Base-by-base conservation (phyloP, 1,140 invertebrate genomes). In the Drosophila pruinosa region DNA sequence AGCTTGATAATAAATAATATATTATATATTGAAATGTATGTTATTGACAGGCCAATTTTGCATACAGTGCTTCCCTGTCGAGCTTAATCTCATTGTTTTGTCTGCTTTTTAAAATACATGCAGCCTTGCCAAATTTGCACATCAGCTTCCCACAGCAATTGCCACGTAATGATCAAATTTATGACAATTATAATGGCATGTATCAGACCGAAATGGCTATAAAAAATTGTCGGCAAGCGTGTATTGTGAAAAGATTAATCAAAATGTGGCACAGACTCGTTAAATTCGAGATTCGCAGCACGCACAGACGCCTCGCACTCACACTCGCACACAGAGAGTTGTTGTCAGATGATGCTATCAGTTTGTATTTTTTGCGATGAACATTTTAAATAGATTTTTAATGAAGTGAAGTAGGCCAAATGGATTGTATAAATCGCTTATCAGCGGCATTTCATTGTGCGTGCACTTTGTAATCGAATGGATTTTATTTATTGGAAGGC, bases 401-500 rank as follows among this genome's bases (percentile, higher is more conserved):
- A 88, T 88, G 82, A 88, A 88, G 52, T 72, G 53, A 83, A 89
- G 83, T 89, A 89, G 83, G 83, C 71, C 82, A 88, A 86, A 78
- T 88, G 82, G 73, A 71, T 81, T 73, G 71, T 82, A 59, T 52
- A 62, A 57, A 62, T 43, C 41, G 53, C 82, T 86, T 86, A 86
- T 86, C 82, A 82, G 81, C 45, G 8, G 36, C 71, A 56, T 88
- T 82, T 75, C 82, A 88, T 88, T 88, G 74, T 83, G n/a, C n/a
- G 74, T 70, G 74, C 75, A 75, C 58, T 88, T 88, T 82, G 71
- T 88, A 88, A 86, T 88, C 82, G 70, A 86, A 88, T 88, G 77
- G 81, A 56, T 81, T 88, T 81, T 72, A 80, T 81, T 88, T 81
- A 86, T 86, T 86, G 58, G 58, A 74, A 75, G 54, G 47, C 59